These are phyloP conservation scores for Chrysaora quinquecirrha DNA, from an alignment of 30 jellyfish, hydroid and myxozoan species.

Conservation along the genomic window DNA sequence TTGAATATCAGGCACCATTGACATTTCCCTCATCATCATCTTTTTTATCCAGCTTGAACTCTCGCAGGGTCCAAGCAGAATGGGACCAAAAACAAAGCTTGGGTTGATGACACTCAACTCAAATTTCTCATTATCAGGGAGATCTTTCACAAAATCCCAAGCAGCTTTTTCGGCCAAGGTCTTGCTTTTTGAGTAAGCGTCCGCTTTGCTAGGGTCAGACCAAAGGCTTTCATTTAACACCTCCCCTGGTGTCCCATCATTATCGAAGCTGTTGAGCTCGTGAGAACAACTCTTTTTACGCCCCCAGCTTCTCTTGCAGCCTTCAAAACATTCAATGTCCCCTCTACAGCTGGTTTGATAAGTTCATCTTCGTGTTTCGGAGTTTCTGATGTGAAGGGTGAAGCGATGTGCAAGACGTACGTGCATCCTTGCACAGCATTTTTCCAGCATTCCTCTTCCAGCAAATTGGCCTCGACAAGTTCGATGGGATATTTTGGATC, in stretches of 20 bases:
- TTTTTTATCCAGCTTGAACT: conserved; percentile 7
- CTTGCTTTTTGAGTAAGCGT: conserved; percentile 49
- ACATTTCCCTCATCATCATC: conserved; percentile 30
- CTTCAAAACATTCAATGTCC: conserved; percentile 53
- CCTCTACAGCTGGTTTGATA: conserved; percentile 58
- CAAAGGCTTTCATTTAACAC: conserved; percentile 37
- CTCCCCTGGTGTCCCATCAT: conserved; percentile 24
- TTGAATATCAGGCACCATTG: conserved; percentile 36
- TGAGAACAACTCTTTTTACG: conserved; percentile 50
- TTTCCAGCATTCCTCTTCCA: conserved; percentile 53
- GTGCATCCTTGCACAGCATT: conserved; percentile 62
- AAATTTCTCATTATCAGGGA: conserved; percentile 42
- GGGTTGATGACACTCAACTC: conserved; percentile 53
- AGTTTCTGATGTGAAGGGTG: conserved; percentile 27
- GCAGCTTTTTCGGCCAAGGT: conserved; percentile 59
- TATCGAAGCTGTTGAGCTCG: conserved; percentile 59
- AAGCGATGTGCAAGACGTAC: conserved; percentile 56
- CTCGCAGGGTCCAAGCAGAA: conserved; percentile 32
- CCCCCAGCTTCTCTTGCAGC: conserved; percentile 64
- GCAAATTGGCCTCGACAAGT: conserved; percentile 59
- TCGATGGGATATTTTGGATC: conserved; percentile 44
- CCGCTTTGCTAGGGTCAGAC: conserved; percentile 23
- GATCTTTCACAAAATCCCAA: conserved; percentile 47
- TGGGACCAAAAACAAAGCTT: conserved; percentile 46
- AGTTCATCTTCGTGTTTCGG: conserved; percentile 56